Evolutionary conservation across 1,140 invertebrate genomes (phyloP).

Genomic region (Myzus persicae): DNA sequence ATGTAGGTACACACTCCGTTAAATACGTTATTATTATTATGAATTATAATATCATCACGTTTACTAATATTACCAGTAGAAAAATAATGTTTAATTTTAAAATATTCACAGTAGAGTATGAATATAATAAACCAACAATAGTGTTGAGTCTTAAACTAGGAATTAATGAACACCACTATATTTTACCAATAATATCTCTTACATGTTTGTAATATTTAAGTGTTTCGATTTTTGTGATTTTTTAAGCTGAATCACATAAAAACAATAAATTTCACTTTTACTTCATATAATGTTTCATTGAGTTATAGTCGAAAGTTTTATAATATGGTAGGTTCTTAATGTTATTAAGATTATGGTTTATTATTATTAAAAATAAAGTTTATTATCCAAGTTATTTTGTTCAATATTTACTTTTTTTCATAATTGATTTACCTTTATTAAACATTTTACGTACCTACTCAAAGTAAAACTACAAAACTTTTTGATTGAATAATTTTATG

Average conservation of each 20-base stretch:
- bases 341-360: not conserved
- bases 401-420: conserved; percentile 16
- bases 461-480: conserved; percentile 13
- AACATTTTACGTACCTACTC: not conserved
- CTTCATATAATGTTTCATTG: not conserved
- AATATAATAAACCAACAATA: not conserved
- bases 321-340: not conserved
- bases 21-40: not conserved
- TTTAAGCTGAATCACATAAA: not conserved
- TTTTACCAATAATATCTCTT: not conserved
- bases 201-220: not conserved
- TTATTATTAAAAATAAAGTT: conserved; percentile 21
- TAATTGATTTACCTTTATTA: conserved; percentile 9
- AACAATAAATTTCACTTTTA: not conserved
- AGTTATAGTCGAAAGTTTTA: not conserved
- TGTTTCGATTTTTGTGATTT: not conserved
- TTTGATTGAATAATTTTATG: conserved; percentile 15
- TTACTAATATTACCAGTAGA: not conserved
- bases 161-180: not conserved
- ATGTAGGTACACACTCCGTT: not conserved
- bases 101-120: not conserved
- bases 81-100: not conserved
- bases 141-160: not conserved
- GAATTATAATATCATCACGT: not conserved
- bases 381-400: not conserved